phyloP scores from a whole-genome alignment of 23 tunicate genomes.

The Phallusia fumigata region DNA sequence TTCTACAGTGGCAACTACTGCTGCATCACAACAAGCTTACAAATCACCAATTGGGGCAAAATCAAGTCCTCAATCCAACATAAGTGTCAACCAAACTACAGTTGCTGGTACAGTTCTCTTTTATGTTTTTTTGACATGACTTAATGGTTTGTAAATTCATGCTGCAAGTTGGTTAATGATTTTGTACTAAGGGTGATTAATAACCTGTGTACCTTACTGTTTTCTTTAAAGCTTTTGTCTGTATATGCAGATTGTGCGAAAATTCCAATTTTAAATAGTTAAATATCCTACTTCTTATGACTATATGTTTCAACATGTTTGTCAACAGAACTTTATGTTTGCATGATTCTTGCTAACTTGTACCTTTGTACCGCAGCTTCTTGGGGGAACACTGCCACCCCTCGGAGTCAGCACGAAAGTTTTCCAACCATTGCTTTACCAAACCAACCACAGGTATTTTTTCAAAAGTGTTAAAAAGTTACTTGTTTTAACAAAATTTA shows the following conservation, averaged over 20 bases:
- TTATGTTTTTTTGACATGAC: neutral
- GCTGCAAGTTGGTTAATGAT: too few relatives aligned
- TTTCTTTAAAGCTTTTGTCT: too few relatives aligned
- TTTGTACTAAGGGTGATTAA: too few relatives aligned
- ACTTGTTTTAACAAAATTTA: too few relatives aligned
- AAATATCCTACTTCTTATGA: too few relatives aligned
- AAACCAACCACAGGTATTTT: neutral
- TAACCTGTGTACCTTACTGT: too few relatives aligned
- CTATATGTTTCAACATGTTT: too few relatives aligned
- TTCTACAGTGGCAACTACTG: neutral
- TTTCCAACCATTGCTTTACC: neutral
- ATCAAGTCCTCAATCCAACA: neutral
- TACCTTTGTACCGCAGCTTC: neutral
- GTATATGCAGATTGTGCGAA: too few relatives aligned
- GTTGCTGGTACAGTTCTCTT: neutral
- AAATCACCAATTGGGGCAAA: conserved; percentile 11
- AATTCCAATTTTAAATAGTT: too few relatives aligned
- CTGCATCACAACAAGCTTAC: neutral
- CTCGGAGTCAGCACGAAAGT: neutral
- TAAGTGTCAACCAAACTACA: neutral
- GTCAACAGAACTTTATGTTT: too few relatives aligned
- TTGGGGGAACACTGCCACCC: neutral
- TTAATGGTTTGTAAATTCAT: neutral
- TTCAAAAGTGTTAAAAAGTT: too few relatives aligned
- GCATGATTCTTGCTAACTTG: too few relatives aligned